Evolutionary conservation across 2,888 invertebrate genomes (phyloP), one percentile per base, ranked within the genome.

Genomic region (Sphinx pinastri): DNA sequence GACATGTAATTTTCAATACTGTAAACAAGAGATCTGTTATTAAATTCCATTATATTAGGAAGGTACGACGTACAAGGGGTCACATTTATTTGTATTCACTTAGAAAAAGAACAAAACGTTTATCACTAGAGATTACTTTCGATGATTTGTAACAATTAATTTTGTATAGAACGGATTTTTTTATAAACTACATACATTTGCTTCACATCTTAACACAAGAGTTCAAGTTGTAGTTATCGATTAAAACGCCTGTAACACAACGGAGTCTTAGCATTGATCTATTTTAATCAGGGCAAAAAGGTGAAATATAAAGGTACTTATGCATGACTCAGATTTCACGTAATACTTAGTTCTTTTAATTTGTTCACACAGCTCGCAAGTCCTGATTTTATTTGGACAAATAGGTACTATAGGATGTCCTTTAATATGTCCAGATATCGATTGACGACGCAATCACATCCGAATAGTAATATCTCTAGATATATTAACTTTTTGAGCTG

Each of bases 1-100:
- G 90, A 93, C 92, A 88, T 93, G 88, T 93, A 92, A 92, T 93
- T 91, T 90, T 88, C 90, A 93, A 93, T 92, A 93, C 93, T 93
- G 94, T 89, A 92, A 92, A 92, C 89, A 90, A 93, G 93, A 93
- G 93, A 93, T 94, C 93, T 88, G 86, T 86, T 87, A 55, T 25
- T 68, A 59, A 85, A 87, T 87, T 89, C 85, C 84, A 85, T 87
- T 88, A 88, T 79, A 85, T 79, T 84, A 82, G 77, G n/a, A 31
- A 59, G n/a, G 52, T 63, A 63, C 63, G 19, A 63, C 49, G 81
- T 83, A 84, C 77, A 85, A 75, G 12, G 63, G 38, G 38, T 25
- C n/a, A 68, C 59, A 59, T 59, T 52, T 57, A 68, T 49, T 51
- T 60, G 60, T 60, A 60, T 47, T 49, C 12, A 57, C 25, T 10